Evolutionary conservation across 2,888 invertebrate species (phyloP).

Genomic region (Drosophila ustulata): DNA sequence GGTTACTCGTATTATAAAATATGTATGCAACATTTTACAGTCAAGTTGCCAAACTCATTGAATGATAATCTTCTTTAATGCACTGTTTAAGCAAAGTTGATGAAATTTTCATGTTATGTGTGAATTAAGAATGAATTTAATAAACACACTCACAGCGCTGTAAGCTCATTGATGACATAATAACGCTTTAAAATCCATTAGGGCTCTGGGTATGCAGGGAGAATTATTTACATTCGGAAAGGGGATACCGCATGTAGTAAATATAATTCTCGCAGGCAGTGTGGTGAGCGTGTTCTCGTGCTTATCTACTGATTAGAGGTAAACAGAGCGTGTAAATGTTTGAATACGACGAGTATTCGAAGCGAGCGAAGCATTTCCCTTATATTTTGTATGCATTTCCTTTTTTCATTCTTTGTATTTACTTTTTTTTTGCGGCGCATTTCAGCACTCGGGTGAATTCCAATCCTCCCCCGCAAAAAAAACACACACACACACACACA

Average conservation of each 20-base stretch:
- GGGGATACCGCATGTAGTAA: constrained; percentile 44
- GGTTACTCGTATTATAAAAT: background rate
- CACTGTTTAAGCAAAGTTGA: constrained; percentile 1
- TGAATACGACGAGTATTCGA: constrained; percentile 60
- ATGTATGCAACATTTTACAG: background rate
- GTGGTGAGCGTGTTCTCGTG: constrained; percentile 41
- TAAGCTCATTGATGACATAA: constrained; percentile 58
- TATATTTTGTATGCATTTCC: constrained; percentile 37
- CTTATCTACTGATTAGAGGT: constrained; percentile 79
- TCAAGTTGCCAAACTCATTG: background rate
- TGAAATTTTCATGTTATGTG: constrained; percentile 17
- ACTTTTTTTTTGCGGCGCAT: constrained; percentile 35
- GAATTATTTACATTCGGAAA: constrained; percentile 51
- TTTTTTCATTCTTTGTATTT: constrained; percentile 7
- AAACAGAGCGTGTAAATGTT: constrained; percentile 79
- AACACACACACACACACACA: constrained; percentile 7
- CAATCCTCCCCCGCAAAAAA: constrained; percentile 32
- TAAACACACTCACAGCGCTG: constrained; percentile 15
- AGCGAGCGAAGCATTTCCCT: constrained; percentile 45
- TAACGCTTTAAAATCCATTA: constrained; percentile 48
- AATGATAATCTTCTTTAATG: background rate
- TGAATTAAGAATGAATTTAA: constrained; percentile 21
- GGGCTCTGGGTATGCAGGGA: constrained; percentile 28
- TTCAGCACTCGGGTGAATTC: constrained; percentile 49
- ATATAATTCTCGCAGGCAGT: constrained; percentile 40